Evolutionary conservation across 2,797 vertebrate genomes (phyloP).

Genomic region (Tachyglossus aculeatus): DNA sequence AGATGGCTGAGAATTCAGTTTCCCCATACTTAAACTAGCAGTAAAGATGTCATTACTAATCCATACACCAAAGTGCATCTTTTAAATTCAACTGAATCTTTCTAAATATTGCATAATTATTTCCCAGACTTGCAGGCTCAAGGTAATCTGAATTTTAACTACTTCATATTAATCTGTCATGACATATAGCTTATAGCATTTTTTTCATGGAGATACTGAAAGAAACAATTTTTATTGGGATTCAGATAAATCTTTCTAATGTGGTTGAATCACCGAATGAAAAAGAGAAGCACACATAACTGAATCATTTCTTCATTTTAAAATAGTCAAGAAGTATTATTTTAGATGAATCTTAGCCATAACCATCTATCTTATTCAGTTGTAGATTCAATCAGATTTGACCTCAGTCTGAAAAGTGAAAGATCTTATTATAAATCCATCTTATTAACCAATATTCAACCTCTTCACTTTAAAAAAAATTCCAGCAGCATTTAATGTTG

Average conservation of each 20-base stretch:
- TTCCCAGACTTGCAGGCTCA: slow-evolving; percentile 26
- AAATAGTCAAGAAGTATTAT: slow-evolving; percentile 23
- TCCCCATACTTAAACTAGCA: not conserved
- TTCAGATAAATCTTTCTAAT: slow-evolving; percentile 13
- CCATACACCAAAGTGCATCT: not conserved
- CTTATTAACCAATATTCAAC: not conserved
- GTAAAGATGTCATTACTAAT: slow-evolving; percentile 31
- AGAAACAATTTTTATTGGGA: slow-evolving; percentile 20
- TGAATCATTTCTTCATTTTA: slow-evolving; percentile 17
- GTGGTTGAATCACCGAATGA: not conserved
- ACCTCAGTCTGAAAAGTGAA: slow-evolving; percentile 44
- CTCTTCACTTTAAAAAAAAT: slow-evolving; percentile 22
- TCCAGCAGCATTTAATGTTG: slow-evolving; percentile 44
- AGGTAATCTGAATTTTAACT: slow-evolving; percentile 13
- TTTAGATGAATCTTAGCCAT: slow-evolving; percentile 41
- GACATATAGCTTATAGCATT: slow-evolving; percentile 1
- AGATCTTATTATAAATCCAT: slow-evolving; percentile 48
- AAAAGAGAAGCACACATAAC: not conserved
- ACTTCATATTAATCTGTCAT: slow-evolving; percentile 40
- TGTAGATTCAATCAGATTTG: slow-evolving; percentile 41
- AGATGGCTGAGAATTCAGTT: slow-evolving; percentile 12
- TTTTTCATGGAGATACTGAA: slow-evolving; percentile 17
- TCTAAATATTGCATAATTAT: slow-evolving; percentile 30
- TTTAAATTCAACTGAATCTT: slow-evolving; percentile 35
- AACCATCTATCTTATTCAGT: slow-evolving; percentile 16